These are phyloP conservation scores for Pemphigus obesinymphae DNA, from an alignment of 1,140 invertebrate genomes.

Conservation along the genomic window DNA sequence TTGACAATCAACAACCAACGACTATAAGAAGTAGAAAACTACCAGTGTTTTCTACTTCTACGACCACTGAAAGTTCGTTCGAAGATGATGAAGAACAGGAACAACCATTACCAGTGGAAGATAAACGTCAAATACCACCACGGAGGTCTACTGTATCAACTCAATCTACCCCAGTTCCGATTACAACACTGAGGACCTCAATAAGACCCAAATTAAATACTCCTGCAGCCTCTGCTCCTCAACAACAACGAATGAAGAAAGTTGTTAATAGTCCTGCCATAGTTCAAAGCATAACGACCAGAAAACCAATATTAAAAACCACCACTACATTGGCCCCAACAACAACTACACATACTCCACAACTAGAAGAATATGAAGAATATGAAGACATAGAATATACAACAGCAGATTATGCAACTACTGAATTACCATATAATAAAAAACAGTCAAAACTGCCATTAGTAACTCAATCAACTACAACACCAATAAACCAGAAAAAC, in stretches of 20 bases:
- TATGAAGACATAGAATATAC: conserved; percentile 2
- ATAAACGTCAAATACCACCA: not conserved
- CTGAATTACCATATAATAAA: not conserved
- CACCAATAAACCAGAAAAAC: not conserved
- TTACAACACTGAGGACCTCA: not conserved
- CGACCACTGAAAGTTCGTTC: not conserved
- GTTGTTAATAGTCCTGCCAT: not conserved
- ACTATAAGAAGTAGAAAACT: not conserved
- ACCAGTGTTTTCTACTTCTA: not conserved
- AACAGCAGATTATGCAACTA: not conserved
- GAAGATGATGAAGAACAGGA: not conserved
- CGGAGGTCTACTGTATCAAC: not conserved
- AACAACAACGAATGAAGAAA: conserved; percentile 29
- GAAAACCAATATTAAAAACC: not conserved
- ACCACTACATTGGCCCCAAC: not conserved
- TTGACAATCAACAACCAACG: not conserved
- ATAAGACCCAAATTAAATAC: not conserved
- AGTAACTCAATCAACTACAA: not conserved
- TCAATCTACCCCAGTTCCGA: not conserved
- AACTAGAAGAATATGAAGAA: not conserved
- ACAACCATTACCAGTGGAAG: not conserved
- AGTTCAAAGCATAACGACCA: conserved; percentile 14
- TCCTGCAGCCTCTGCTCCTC: not conserved
- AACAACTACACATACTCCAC: not conserved
- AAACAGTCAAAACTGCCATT: not conserved